Conservation (phyloP, 2,888 invertebrate genomes). For the Trilocha varians region DNA sequence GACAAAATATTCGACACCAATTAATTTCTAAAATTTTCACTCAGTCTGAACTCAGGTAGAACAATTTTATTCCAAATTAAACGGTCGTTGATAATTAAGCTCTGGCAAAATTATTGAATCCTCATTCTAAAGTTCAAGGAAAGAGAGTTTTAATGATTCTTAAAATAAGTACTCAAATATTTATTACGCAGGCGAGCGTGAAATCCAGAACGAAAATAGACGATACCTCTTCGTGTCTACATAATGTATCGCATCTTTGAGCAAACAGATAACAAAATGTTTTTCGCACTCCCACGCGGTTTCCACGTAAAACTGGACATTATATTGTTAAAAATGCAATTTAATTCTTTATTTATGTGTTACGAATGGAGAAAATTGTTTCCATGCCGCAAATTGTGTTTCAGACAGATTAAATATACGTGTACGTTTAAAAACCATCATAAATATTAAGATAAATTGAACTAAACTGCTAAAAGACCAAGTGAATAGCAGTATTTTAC, state of each 20-base stretch:
- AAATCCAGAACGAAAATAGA: conserved; percentile 51
- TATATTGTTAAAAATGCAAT: conserved; percentile 19
- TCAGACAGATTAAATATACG: not conserved
- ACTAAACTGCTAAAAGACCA: too few relatives aligned
- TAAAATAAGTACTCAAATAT: conserved; percentile 50
- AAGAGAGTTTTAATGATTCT: conserved; percentile 19
- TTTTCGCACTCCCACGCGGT: conserved; percentile 50
- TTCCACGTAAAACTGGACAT: conserved; percentile 24
- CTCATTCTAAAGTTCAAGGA: conserved; percentile 20
- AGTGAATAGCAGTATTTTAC: too few relatives aligned
- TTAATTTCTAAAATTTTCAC: not conserved
- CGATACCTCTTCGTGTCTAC: conserved; percentile 44
- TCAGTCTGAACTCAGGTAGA: too few relatives aligned
- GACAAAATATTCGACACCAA: not conserved
- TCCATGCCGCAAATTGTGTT: not conserved
- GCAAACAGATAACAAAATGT: conserved; percentile 39
- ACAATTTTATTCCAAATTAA: too few relatives aligned
- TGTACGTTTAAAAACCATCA: too few relatives aligned
- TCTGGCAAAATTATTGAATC: conserved; percentile 8
- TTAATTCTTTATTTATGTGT: not conserved
- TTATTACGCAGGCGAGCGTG: conserved; percentile 44
- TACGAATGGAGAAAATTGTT: not conserved
- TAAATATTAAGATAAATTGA: too few relatives aligned
- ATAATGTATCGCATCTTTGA: conserved; percentile 46
- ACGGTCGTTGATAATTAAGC: not conserved